phyloP scores from a whole-genome alignment of 2,113 vertebrate species.

The Laticauda laticaudata region DNA sequence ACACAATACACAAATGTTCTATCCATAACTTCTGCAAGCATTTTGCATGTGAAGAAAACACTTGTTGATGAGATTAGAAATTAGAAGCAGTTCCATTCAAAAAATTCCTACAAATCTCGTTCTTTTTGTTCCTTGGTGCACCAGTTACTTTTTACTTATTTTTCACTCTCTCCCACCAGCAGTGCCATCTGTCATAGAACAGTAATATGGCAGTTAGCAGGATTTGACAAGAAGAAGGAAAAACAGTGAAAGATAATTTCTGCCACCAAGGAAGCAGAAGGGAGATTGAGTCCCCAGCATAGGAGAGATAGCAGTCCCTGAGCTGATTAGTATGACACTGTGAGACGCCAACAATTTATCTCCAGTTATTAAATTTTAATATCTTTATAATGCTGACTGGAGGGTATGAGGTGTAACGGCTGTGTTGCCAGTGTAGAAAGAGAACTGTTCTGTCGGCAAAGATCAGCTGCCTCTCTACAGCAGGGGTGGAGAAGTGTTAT shows the following conservation, averaged over 20 bases:
- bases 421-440: background rate
- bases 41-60: constrained; percentile 42
- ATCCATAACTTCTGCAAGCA: constrained; percentile 54
- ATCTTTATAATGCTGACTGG: constrained; percentile 29
- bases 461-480: background rate
- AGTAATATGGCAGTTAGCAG: constrained; percentile 25
- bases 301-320: constrained; percentile 41
- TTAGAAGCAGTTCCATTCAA: constrained; percentile 25
- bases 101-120: constrained; percentile 41
- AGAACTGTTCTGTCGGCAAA: background rate
- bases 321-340: constrained; percentile 57
- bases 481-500: background rate
- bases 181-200: constrained; percentile 14
- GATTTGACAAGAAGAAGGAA: constrained; percentile 37
- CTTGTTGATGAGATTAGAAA: constrained; percentile 27
- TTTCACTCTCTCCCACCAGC: constrained; percentile 33
- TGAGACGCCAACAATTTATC: constrained; percentile 53
- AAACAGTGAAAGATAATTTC: background rate
- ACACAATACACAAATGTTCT: constrained; percentile 13
- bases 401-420: background rate
- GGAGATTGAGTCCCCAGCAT: constrained; percentile 36
- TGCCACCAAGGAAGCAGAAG: background rate
- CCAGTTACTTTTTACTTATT: constrained; percentile 27
- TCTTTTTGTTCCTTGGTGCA: constrained; percentile 32
- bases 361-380: constrained; percentile 44